Percentiles rank a stretch among this genome's conserved stretches.
Evolutionary conservation across 2,113 vertebrate genomes (phyloP).

Genomic region (Anarrhichthys ocellatus): DNA sequence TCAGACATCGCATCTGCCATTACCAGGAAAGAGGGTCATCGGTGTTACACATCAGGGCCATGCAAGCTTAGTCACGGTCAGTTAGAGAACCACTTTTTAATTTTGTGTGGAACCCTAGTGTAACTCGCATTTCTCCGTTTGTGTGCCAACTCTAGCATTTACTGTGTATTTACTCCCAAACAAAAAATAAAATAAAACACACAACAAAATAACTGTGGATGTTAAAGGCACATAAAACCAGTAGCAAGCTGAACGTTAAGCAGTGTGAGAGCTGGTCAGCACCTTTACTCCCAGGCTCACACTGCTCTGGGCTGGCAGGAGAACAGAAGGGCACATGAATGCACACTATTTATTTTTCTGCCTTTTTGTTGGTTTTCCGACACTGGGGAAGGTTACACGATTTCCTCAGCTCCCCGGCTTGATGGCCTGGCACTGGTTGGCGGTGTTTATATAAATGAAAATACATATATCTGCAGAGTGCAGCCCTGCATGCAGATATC

Average conservation of each 20-base stretch:
- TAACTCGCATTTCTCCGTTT: constrained; percentile 1
- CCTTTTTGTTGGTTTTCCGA: constrained; percentile 74
- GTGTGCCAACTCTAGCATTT: constrained; percentile 31
- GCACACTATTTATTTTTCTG: constrained; percentile 62
- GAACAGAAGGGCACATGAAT: constrained; percentile 62
- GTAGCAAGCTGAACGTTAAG: constrained; percentile 44
- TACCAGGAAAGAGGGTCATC: constrained; percentile 13
- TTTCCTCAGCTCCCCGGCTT: constrained; percentile 56
- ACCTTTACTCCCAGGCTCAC: constrained; percentile 59
- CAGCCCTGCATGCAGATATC: constrained; percentile 68
- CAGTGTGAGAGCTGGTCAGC: constrained; percentile 58
- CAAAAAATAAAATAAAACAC: constrained; percentile 34
- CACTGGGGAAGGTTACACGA: constrained; percentile 65
- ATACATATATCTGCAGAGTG: constrained; percentile 70
- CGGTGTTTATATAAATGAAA: constrained; percentile 69
- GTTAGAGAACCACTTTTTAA: constrained; percentile 19
- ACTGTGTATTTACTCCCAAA: constrained; percentile 40
- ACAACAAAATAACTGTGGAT: constrained; percentile 45
- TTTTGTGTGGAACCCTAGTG: constrained; percentile 26
- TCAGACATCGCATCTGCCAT: constrained; percentile 8
- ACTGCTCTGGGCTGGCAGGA: constrained; percentile 56
- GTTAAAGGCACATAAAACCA: constrained; percentile 64
- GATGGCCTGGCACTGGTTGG: constrained; percentile 60
- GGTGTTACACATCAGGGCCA: constrained; percentile 27
- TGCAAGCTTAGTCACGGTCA: constrained; percentile 46